Base-by-base conservation (phyloP, 2,888 invertebrate species). In the Dione juno region DNA sequence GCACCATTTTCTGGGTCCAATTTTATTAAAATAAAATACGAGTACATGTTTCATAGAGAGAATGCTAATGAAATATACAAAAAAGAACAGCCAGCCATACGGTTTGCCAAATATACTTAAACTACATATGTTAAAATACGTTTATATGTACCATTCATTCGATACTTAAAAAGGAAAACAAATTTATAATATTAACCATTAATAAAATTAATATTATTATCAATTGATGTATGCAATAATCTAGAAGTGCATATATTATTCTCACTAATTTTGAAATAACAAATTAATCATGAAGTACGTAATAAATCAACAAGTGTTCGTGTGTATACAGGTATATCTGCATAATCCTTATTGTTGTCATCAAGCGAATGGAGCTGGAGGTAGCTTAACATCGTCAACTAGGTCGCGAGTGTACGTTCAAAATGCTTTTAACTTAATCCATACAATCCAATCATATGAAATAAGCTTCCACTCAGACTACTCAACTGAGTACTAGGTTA, bases 361-460 rank as follows among this genome's bases (percentile, higher is more conserved):
- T 61, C 52, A 67, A 37, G 43, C 43, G 59, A 43, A 67, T 50
- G 37, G 21, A 53, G 48, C 21, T 50, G 35, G 21, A 52, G 54
- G 54, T 57, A 43, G 66, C 52, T 54, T 35, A 19, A 50, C 67
- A 59, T 48, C 48, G 37, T 61, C 52, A 67, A 50, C 21, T 37
- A 61, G 52, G 13, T 59, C 48, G 50, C 37, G 50, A 67, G 35
- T 67, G 21, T 61, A 40, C 43, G 35, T 37, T 53, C 28, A 53
- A 53, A 61, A 52, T 43, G 61, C 67, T 68, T 41, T 68, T 63
- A 68, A 68, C 43, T 63, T 53, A 68, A 68, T 68, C 59, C 59
- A 67, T 37, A 40, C 50, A 67, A 67, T 59, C 37, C 59, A 68
- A 45, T 68, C 35, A 43, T 53, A 61, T 61, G 59, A 53, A 61